A percentile compares a stretch with the other conserved stretches of the same genome.
Conservation (phyloP, 1,140 invertebrate species). For the Panagrolaimus sp. region DNA sequence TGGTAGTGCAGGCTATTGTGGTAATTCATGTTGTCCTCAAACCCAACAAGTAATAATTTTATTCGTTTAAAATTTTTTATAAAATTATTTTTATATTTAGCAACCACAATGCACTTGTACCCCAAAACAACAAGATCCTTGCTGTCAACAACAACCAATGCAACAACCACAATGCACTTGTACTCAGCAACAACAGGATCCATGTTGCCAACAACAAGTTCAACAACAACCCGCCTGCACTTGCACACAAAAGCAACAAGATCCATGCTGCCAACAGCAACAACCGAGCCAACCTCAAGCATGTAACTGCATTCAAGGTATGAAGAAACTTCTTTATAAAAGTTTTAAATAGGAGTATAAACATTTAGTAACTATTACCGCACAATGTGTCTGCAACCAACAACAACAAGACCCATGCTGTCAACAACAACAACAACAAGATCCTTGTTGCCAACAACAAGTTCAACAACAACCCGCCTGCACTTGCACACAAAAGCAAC, state of each 20-base stretch:
- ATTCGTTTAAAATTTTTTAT: too few species aligned
- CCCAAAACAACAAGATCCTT: background rate
- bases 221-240: background rate
- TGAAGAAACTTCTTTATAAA: background rate
- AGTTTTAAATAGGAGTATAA: background rate
- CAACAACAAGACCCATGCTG: too few species aligned
- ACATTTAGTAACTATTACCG: conserved; percentile 1
- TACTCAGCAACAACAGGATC: background rate
- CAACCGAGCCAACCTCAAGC: conserved; percentile 6
- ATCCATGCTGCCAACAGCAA: conserved; percentile 13
- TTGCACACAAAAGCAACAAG: background rate
- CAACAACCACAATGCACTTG: conserved; percentile 2
- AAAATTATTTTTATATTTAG: too few species aligned
- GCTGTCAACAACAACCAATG: background rate
- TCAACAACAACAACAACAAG: too few species aligned
- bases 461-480: too few species aligned
- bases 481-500: too few species aligned
- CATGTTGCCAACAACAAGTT: background rate
- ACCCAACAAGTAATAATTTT: background rate
- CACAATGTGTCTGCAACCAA: background rate
- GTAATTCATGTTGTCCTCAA: conserved; percentile 10
- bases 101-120: background rate
- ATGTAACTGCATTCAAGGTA: conserved; percentile 14
- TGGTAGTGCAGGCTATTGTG: conserved; percentile 9
- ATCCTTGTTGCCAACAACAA: too few species aligned